Conservation (phyloP, 2,113 vertebrate genomes). For the Tauraco erythrolophus region DNA sequence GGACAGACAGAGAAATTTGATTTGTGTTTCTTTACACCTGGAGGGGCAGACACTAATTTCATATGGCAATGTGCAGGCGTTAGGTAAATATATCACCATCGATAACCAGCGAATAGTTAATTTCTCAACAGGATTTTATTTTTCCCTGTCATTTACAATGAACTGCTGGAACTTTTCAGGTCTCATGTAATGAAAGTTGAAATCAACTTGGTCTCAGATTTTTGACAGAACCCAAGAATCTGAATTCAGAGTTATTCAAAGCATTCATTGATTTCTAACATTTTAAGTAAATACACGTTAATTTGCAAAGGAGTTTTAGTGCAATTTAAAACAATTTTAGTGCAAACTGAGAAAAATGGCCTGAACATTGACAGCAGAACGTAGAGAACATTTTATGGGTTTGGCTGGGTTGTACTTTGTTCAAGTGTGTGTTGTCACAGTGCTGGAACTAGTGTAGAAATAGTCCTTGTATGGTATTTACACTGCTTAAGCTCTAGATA, state of each 20-base stretch:
- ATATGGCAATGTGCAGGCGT: not conserved
- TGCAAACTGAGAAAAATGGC: not conserved
- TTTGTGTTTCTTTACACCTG: not conserved
- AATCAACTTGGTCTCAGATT: not conserved
- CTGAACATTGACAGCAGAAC: not conserved
- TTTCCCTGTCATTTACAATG: not conserved
- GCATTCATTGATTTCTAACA: not conserved
- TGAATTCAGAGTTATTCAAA: not conserved
- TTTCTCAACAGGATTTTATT: not conserved
- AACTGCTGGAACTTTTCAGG: not conserved
- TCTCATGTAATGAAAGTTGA: not conserved
- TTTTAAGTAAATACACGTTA: not conserved
- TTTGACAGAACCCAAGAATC: not conserved
- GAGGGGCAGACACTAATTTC: not conserved
- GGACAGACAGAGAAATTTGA: not conserved
- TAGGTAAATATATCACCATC: not conserved
- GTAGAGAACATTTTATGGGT: not conserved
- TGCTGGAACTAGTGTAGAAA: not conserved
- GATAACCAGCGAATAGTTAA: not conserved
- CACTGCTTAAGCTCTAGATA: not conserved
- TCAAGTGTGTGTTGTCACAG: not conserved
- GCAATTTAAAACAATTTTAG: not conserved
- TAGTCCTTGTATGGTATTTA: not conserved
- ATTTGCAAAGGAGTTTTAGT: not conserved
- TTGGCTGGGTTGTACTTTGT: not conserved